Conservation (phyloP, 2,113 vertebrate species). For the Ornithorhynchus anatinus region DNA sequence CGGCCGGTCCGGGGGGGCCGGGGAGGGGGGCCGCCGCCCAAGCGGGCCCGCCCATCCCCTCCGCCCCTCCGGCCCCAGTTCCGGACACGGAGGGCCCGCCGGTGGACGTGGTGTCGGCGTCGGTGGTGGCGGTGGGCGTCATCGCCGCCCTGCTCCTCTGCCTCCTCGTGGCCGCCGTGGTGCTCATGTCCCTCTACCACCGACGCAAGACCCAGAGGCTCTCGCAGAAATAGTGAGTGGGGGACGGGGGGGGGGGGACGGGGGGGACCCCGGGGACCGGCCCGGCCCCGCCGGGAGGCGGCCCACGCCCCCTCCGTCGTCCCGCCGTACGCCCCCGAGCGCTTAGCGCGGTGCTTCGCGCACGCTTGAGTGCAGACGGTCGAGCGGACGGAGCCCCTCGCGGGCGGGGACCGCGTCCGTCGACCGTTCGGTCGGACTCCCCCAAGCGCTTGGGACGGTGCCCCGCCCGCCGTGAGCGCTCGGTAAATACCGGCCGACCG, state of each 20-base stretch:
- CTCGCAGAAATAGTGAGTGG: slow-evolving; percentile 79
- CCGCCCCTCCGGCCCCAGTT: not conserved
- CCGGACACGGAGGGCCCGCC: not conserved
- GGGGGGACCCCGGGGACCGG: not conserved
- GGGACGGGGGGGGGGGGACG: not conserved
- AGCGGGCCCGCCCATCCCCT: not conserved
- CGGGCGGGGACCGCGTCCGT: too few relatives aligned
- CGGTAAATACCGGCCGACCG: too few relatives aligned
- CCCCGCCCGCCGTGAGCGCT: too few relatives aligned
- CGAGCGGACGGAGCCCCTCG: too few relatives aligned
- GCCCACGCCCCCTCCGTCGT: not conserved
- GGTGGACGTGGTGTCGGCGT: slow-evolving; percentile 59
- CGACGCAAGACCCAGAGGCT: slow-evolving; percentile 78
- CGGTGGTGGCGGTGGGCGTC: slow-evolving; percentile 76
- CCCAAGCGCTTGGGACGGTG: too few relatives aligned
- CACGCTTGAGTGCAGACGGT: too few relatives aligned
- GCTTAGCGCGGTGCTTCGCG: too few relatives aligned
- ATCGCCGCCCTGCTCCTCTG: slow-evolving; percentile 74
- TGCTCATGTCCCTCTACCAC: slow-evolving; percentile 82
- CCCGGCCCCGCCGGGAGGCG: not conserved
- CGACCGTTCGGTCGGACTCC: too few relatives aligned
- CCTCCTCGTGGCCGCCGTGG: slow-evolving; percentile 77
- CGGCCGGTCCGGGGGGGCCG: not conserved
- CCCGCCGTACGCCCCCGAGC: not conserved
- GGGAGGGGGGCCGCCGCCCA: not conserved